These are phyloP conservation scores for Tachystola acroxantha DNA, from an alignment of 2,888 invertebrate genomes.

Conservation along the genomic window DNA sequence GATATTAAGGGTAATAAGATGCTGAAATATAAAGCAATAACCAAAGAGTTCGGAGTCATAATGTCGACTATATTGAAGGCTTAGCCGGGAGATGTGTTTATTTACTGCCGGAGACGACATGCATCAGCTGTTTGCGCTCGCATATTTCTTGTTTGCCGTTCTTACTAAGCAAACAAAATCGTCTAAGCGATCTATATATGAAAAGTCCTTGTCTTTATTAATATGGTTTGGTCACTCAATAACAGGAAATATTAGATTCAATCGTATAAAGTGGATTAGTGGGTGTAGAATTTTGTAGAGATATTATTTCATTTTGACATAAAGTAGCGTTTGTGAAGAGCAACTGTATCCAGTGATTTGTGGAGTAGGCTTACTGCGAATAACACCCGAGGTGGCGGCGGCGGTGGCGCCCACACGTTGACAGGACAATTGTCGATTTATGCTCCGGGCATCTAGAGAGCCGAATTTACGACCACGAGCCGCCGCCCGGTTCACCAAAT, in stretches of 20 bases:
- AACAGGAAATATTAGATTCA: too few species aligned
- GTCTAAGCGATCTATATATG: constrained; percentile 20
- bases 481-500: constrained; percentile 29
- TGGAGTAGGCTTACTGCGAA: constrained; percentile 15
- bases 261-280: not conserved
- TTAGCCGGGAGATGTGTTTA: constrained; percentile 19
- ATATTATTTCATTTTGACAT: not conserved
- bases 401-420: constrained; percentile 40
- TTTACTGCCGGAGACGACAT: constrained; percentile 29
- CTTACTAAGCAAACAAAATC: constrained; percentile 33
- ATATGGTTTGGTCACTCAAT: too few species aligned
- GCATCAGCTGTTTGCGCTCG: constrained; percentile 32
- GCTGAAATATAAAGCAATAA: not conserved
- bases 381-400: constrained; percentile 28
- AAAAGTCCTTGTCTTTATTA: constrained; percentile 21
- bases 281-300: not conserved
- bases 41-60: not conserved
- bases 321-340: not conserved
- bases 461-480: constrained; percentile 39
- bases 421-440: constrained; percentile 64
- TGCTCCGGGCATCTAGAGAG: constrained; percentile 33
- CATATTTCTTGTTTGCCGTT: constrained; percentile 45
- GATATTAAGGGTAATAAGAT: not conserved
- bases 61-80: constrained; percentile 19
- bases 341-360: constrained; percentile 5